Base-by-base conservation (phyloP, 2,888 invertebrate genomes). In the Lithophane socia region DNA sequence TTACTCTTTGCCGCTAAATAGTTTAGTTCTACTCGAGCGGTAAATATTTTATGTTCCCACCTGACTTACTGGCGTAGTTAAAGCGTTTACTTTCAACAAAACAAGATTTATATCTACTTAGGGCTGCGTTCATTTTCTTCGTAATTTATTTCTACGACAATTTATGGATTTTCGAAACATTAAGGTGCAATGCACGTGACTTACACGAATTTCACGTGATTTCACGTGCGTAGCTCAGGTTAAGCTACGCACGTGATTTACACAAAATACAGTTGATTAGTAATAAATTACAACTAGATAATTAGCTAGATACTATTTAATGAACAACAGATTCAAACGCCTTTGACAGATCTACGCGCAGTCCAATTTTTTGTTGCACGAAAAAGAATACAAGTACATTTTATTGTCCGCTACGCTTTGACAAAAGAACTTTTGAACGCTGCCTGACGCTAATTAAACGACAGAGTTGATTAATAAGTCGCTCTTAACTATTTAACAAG, bases 401-500 rank as follows among this genome's bases (percentile, higher is more conserved):
- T 91, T 90, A 89, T 90, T 92, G 83, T 90, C 86, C 85, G 83
- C 87, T 90, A 88, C 87, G 80, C 90, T 90, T 90, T 89, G 86
- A 89, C 89, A 91, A 90, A 90, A 90, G 89, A 91, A 91, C 89
- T 92, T 92, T 91, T 90, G 87, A 92, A 89, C 88, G 78, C 84
- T 87, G 89, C 87, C 87, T 88, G 89, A 91, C 90, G 92, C 92
- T 94, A 95, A 95, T 94, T 94, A 95, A 94, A 94, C 90, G 91
- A 91, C 91, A 90, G 92, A 91, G 90, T 94, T 94, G 94, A 95
- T 95, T 94, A 95, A 95, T 94, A 94, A 94, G 93, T 92, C 93
- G 88, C 91, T 92, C 89, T 91, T 92, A 93, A 94, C 94, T 95
- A 94, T 95, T 94, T 94, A 95, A 95, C 93, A 94, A 94, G 93